Evolutionary conservation across 2,797 vertebrate genomes (phyloP).

Genomic region (Erethizon dorsatum): DNA sequence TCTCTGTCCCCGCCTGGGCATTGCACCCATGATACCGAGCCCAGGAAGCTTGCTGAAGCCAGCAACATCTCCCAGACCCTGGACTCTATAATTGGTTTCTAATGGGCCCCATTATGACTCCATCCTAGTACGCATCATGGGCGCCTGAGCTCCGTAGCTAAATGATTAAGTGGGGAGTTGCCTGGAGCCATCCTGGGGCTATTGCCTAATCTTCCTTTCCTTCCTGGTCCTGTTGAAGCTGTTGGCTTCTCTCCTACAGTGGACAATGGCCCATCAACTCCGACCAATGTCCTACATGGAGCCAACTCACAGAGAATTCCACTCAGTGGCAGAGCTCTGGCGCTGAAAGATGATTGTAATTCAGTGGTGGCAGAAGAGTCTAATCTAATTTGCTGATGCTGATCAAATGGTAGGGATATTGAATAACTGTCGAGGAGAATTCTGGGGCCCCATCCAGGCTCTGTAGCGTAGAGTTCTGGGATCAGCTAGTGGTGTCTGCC

Average conservation of each 20-base stretch:
- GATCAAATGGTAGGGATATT: neutral
- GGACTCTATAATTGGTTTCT: slow-evolving; percentile 77
- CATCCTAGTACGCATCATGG: slow-evolving; percentile 23
- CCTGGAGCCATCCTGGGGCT: slow-evolving; percentile 52
- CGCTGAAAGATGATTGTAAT: slow-evolving; percentile 20
- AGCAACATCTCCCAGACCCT: slow-evolving; percentile 4
- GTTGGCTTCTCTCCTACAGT: neutral
- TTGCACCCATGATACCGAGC: neutral
- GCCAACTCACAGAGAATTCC: neutral
- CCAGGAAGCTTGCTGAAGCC: slow-evolving; percentile 47
- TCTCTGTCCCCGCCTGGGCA: neutral
- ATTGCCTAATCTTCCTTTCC: slow-evolving; percentile 58
- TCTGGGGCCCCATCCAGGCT: neutral
- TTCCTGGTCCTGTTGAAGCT: slow-evolving; percentile 49
- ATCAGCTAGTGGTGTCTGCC: neutral
- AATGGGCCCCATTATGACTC: slow-evolving; percentile 75
- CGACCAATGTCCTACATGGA: neutral
- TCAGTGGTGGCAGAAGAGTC: neutral
- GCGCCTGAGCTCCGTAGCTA: slow-evolving; percentile 38
- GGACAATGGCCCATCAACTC: neutral
- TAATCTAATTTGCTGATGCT: neutral
- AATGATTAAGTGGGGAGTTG: slow-evolving; percentile 69
- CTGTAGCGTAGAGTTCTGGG: neutral
- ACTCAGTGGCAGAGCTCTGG: neutral
- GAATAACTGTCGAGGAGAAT: slow-evolving; percentile 17